Percentiles rank a stretch among this genome's conserved stretches.
Evolutionary conservation across 2,888 invertebrate genomes (phyloP).

Genomic region (Frankliniella intonsa): DNA sequence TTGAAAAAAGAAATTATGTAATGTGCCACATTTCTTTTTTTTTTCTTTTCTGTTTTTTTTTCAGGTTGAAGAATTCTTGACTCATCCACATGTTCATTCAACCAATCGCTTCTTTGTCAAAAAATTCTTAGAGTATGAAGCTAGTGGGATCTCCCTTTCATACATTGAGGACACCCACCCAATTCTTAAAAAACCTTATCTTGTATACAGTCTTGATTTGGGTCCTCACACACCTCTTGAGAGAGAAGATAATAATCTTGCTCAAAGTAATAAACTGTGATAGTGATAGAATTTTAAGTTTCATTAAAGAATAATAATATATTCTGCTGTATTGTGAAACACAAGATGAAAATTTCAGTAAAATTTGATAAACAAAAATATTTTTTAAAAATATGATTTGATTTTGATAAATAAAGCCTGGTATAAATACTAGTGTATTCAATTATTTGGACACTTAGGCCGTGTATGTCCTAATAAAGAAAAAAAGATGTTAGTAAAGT

Average conservation of each 20-base stretch:
- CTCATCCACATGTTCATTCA: constrained; percentile 66
- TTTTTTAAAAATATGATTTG: not conserved
- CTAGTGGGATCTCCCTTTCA: not conserved
- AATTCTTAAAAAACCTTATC: not conserved
- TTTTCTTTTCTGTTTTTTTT: constrained; percentile 38
- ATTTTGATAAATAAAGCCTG: not conserved
- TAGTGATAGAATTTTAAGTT: not conserved
- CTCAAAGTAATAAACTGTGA: not conserved
- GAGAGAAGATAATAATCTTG: not conserved
- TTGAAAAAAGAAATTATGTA: not conserved
- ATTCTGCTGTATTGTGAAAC: not conserved
- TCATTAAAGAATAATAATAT: too few relatives aligned
- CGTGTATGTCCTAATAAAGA: constrained; percentile 47
- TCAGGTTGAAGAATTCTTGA: constrained; percentile 58
- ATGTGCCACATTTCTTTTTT: constrained; percentile 34
- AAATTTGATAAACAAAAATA: not conserved
- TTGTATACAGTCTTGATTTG: not conserved
- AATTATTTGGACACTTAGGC: constrained; percentile 45
- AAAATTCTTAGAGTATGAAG: constrained; percentile 59
- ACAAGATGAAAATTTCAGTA: not conserved
- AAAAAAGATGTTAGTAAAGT: constrained; percentile 34
- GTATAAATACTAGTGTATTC: not conserved
- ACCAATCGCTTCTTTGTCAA: constrained; percentile 64
- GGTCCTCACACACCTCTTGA: not conserved
- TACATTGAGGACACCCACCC: not conserved